Conservation (phyloP, 2,113 vertebrate genomes). For the Origma solitaria region DNA sequence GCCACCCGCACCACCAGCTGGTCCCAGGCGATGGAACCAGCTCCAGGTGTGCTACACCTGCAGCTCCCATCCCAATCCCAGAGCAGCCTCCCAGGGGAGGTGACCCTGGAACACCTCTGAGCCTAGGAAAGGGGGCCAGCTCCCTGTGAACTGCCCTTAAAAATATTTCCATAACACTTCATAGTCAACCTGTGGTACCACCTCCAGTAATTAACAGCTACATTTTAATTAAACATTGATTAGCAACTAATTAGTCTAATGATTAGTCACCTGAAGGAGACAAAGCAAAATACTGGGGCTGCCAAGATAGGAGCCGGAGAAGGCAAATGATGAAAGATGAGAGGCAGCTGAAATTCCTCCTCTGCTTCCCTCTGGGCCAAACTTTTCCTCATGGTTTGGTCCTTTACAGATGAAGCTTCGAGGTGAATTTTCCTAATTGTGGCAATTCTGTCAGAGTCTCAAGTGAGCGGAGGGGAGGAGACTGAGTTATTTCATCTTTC, state of each 20-base stretch:
- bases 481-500: slow-evolving; percentile 58
- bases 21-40: accelerated
- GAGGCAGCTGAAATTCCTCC: slow-evolving; percentile 62
- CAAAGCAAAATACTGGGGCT: slow-evolving; percentile 65
- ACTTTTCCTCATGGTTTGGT: slow-evolving; percentile 65
- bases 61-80: neutral
- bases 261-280: slow-evolving; percentile 81
- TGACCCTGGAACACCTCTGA: neutral
- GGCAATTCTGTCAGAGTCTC: slow-evolving; percentile 68
- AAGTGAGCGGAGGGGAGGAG: slow-evolving; percentile 67
- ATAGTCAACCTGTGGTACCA: slow-evolving; percentile 64
- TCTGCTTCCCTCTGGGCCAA: slow-evolving; percentile 64
- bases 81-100: neutral
- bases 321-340: slow-evolving; percentile 69
- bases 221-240: slow-evolving; percentile 93
- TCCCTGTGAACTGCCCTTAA: neutral
- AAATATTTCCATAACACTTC: slow-evolving; percentile 12
- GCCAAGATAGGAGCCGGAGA: slow-evolving; percentile 29
- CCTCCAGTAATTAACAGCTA: slow-evolving; percentile 81
- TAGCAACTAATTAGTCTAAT: slow-evolving; percentile 87
- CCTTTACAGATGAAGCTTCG: slow-evolving; percentile 75
- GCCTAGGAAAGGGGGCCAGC: accelerated
- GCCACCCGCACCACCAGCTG: accelerated
- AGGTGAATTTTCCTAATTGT: slow-evolving; percentile 75
- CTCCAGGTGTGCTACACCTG: neutral